phyloP scores from a whole-genome alignment of 2,888 invertebrate genomes.

The Palloptera scutellata region DNA sequence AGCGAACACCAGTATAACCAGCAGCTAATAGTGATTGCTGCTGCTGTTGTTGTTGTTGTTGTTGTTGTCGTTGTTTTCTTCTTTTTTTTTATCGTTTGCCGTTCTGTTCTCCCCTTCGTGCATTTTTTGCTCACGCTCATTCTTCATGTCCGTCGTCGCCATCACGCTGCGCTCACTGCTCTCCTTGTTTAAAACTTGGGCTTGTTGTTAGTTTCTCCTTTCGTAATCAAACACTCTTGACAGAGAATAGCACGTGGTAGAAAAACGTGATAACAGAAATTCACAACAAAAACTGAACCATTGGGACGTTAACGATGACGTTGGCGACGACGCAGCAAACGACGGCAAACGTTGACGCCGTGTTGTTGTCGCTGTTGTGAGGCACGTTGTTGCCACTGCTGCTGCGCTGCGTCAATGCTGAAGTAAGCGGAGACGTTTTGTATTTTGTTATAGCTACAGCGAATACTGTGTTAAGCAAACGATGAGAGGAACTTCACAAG shows the following conservation, averaged over 20 bases:
- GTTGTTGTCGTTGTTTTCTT: no score
- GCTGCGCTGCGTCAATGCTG: neutral
- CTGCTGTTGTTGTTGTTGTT: conserved; percentile 11
- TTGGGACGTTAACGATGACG: conserved; percentile 42
- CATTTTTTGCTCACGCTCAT: neutral
- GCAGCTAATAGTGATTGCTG: neutral
- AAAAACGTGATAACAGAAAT: conserved; percentile 60
- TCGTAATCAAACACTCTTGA: conserved; percentile 41
- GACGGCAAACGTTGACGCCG: conserved; percentile 24
- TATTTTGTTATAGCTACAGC: no score
- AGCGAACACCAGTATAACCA: no score
- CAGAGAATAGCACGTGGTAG: conserved; percentile 57
- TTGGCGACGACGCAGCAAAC: conserved; percentile 33
- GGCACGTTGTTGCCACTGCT: neutral
- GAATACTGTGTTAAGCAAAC: no score
- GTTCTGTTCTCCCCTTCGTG: neutral
- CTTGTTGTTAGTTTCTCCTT: conserved; percentile 38
- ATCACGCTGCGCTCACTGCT: conserved; percentile 10
- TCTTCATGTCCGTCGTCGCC: neutral
- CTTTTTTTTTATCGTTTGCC: no score
- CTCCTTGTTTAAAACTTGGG: conserved; percentile 20
- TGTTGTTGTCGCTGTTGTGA: neutral
- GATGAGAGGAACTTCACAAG: no score
- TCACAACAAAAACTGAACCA: conserved; percentile 52
- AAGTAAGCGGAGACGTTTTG: no score